Evolutionary conservation across 2,113 vertebrate species (phyloP).

Genomic region (Clinocottus analis): DNA sequence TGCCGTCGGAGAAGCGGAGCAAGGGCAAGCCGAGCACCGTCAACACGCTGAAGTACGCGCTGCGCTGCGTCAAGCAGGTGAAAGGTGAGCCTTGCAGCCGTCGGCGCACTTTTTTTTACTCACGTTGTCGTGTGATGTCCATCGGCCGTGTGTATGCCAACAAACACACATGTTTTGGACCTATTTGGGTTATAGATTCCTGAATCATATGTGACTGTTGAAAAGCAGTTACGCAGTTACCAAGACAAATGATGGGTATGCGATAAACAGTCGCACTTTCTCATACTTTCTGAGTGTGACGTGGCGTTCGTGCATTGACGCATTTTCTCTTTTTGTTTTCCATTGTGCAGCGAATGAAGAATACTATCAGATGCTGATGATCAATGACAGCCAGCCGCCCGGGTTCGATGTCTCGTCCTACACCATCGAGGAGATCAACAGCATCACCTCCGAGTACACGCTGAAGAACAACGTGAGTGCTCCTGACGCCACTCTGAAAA

Average conservation of each 20-base stretch:
- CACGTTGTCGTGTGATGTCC: neutral
- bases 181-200: neutral
- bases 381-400: constrained; percentile 88
- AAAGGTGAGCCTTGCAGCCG: constrained; percentile 85
- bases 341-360: constrained; percentile 92
- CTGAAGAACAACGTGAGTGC: constrained; percentile 89
- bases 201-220: neutral
- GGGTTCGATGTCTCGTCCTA: constrained; percentile 88
- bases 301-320: neutral
- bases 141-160: neutral
- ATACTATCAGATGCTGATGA: constrained; percentile 93
- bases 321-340: constrained; percentile 1
- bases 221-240: neutral
- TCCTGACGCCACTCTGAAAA: neutral
- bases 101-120: neutral
- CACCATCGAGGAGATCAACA: constrained; percentile 91
- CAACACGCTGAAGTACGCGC: constrained; percentile 91
- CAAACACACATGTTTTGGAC: neutral
- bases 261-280: neutral
- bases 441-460: constrained; percentile 90
- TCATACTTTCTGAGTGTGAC: neutral
- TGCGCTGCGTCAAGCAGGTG: constrained; percentile 94
- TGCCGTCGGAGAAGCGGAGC: constrained; percentile 90
- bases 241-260: neutral
- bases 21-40: constrained; percentile 91